Evolutionary conservation across 2,797 vertebrate genomes (phyloP), one percentile per base, ranked within the genome.

Genomic region (Kryptolebias ocellatus): DNA sequence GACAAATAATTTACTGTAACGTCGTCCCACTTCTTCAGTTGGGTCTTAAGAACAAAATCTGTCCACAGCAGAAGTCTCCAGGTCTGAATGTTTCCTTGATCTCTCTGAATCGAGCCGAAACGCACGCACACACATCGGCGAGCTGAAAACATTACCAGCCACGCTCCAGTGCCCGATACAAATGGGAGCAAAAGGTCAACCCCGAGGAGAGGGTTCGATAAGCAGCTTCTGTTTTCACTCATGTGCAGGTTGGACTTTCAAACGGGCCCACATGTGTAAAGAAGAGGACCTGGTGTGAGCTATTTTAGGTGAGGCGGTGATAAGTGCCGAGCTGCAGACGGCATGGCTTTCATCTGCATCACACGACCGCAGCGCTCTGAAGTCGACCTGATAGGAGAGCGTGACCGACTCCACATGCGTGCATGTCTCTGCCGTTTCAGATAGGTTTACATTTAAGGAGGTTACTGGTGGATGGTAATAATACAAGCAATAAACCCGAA

Each of bases 301-400:
- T 89, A 92, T 91, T 89, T 92, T 82, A 90, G 89, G 89, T 79
- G 81, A 2, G 16, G 70, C 84, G 75, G 81, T 79, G 87, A 83
- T 85, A 81, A 81, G 72, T 54, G 62, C 63, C 24, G 20, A 62
- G 45, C 54, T 55, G 75, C 76, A 65, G 72, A 74, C 39, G 1
- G 81, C 1, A 53, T 57, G 17, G 62, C 85, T 85, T 90, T 90
- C 78, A 89, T 84, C 79, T 64, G 4, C n/a, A 8, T 31, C 70
- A 47, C 51, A 57, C 39, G 12, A 42, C 18, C 52, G 58, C 20
- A 58, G 57, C 53, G 31, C 70, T 76, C 54, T 74, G 79, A 74
- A 68, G 52, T 0, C 1, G 15, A 8, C 51, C 16, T 29, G 71
- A 68, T 63, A 29, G 57, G 55, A 70, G 64, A 51, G 51, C 56